Conservation (phyloP, 2,888 invertebrate genomes). For the Dinocampus coccinellae region DNA sequence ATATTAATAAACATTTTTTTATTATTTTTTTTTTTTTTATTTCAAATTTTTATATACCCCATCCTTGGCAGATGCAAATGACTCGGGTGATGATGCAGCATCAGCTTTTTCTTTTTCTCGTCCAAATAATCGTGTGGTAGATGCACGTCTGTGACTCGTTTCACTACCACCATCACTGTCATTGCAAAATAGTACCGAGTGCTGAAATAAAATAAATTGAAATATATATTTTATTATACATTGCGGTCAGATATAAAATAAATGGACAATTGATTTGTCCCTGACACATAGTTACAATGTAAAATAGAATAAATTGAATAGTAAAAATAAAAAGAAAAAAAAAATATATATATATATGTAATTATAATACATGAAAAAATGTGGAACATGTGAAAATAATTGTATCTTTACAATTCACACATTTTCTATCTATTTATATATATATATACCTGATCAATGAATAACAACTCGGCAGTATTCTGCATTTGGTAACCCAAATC, state of each 20-base stretch:
- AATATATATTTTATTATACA: not conserved
- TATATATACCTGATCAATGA: conserved; percentile 77
- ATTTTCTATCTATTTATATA: not conserved
- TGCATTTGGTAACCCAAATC: conserved; percentile 89
- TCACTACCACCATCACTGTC: conserved; percentile 77
- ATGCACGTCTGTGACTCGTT: conserved; percentile 69
- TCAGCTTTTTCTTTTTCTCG: conserved; percentile 68
- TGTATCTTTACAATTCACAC: not conserved
- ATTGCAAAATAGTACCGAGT: conserved; percentile 87
- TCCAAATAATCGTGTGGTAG: conserved; percentile 68
- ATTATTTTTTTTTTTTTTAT: conserved; percentile 1
- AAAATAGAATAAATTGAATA: not conserved
- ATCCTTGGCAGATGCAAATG: conserved; percentile 96
- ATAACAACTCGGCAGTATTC: conserved; percentile 88
- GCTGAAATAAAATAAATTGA: conserved; percentile 67
- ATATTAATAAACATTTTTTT: not conserved
- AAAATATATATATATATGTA: not conserved
- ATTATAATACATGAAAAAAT: conserved; percentile 29
- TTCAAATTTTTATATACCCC: conserved; percentile 71
- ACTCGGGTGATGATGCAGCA: conserved; percentile 89
- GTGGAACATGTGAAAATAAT: conserved; percentile 27
- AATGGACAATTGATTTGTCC: conserved; percentile 22
- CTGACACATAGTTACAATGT: conserved; percentile 14
- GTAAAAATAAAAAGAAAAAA: not conserved
- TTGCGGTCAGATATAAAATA: not conserved